Evolutionary conservation across 2,797 vertebrate genomes (phyloP).

Genomic region (Malacoctenus gilli): DNA sequence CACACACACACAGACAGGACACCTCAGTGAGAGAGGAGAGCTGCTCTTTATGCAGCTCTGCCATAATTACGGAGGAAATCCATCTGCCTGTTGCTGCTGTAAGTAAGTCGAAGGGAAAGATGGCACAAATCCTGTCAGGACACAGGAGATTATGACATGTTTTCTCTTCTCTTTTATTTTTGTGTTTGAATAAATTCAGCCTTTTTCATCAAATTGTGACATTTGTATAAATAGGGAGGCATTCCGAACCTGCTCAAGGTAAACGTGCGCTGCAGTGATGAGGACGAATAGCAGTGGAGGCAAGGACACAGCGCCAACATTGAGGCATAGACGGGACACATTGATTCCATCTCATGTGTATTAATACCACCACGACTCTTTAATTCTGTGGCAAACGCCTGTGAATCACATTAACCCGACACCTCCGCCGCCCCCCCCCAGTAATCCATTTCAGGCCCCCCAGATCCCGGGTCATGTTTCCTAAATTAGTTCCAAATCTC

Average conservation of each 20-base stretch:
- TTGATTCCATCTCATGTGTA: conserved; percentile 61
- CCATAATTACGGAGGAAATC: conserved; percentile 44
- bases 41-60: conserved; percentile 21
- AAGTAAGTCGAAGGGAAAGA: conserved; percentile 7
- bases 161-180: not conserved
- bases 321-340: conserved; percentile 53
- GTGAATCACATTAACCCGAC: conserved; percentile 61
- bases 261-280: not conserved
- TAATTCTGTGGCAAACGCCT: conserved; percentile 63
- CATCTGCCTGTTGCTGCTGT: conserved; percentile 31
- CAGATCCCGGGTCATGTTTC: conserved; percentile 64
- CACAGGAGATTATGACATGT: not conserved
- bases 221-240: not conserved
- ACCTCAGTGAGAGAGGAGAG: conserved; percentile 8
- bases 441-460: conserved; percentile 71
- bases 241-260: not conserved
- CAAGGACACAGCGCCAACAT: conserved; percentile 23
- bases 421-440: conserved; percentile 6
- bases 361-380: conserved; percentile 62
- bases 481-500: conserved; percentile 68
- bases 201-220: not conserved
- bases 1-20: conserved; percentile 15
- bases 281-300: conserved; percentile 25
- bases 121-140: conserved; percentile 1
- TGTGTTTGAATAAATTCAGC: not conserved